phyloP scores from a whole-genome alignment of 2,888 invertebrate genomes.

The Thumatha senex region DNA sequence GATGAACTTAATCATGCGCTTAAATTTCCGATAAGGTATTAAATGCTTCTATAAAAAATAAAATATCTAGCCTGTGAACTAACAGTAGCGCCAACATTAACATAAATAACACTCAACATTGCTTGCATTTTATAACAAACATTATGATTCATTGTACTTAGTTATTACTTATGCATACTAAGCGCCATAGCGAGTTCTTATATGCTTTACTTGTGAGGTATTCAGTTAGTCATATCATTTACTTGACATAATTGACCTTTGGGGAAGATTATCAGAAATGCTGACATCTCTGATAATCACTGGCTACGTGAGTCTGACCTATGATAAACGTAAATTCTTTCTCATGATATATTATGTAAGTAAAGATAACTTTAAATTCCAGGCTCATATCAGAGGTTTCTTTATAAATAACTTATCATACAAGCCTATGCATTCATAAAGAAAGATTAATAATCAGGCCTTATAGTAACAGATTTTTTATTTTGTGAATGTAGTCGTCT shows the following conservation, averaged over 20 bases:
- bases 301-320: background rate
- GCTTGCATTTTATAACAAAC: background rate
- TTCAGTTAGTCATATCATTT: constrained; percentile 3
- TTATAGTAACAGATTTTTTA: too few species aligned
- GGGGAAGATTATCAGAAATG: background rate
- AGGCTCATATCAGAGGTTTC: too few species aligned
- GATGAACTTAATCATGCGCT: too few species aligned
- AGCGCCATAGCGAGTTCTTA: constrained; percentile 4
- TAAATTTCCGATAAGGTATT: too few species aligned
- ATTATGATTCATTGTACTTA: constrained; percentile 1
- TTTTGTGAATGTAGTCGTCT: too few species aligned
- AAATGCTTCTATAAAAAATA: too few species aligned
- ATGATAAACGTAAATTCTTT: background rate
- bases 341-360: background rate
- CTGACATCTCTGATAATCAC: background rate
- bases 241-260: background rate
- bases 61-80: too few species aligned
- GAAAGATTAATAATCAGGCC: too few species aligned
- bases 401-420: background rate
- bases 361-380: background rate
- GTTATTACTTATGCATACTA: background rate
- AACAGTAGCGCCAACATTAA: constrained; percentile 1
- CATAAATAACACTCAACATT: constrained; percentile 5
- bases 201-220: background rate
- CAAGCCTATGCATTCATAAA: too few species aligned